Conservation (phyloP, 2,113 vertebrate genomes). For the Copsychus sechellarum region DNA sequence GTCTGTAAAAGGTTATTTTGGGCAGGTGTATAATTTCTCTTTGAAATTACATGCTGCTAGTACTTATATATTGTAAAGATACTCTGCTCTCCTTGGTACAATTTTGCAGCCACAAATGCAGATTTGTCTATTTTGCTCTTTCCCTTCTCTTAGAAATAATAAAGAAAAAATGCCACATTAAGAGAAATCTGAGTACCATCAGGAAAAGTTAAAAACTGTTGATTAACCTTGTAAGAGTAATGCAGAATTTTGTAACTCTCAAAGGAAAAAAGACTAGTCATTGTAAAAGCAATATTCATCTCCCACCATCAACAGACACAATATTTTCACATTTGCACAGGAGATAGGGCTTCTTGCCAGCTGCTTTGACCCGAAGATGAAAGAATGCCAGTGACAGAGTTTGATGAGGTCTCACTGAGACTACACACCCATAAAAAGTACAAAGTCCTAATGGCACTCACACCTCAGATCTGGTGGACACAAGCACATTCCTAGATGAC, state of each 20-base stretch:
- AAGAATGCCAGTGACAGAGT: not conserved
- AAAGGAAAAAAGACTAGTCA: not conserved
- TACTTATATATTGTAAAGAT: not conserved
- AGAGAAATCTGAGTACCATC: not conserved
- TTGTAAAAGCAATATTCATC: not conserved
- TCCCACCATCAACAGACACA: not conserved
- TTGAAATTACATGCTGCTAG: not conserved
- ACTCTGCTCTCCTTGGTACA: not conserved
- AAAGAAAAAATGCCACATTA: not conserved
- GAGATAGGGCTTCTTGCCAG: not conserved
- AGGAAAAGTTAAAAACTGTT: not conserved
- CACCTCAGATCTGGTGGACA: not conserved
- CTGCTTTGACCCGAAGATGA: not conserved
- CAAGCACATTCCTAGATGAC: not conserved
- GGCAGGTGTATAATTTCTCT: not conserved
- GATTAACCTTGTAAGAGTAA: not conserved
- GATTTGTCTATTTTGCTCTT: not conserved
- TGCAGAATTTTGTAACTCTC: not conserved
- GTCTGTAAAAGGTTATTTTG: not conserved
- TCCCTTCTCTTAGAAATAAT: not conserved
- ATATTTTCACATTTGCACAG: not conserved
- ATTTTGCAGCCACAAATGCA: not conserved
- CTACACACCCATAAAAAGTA: not conserved
- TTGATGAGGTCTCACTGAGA: not conserved
- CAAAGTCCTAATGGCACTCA: not conserved